phyloP scores from a whole-genome alignment of 64 coral and sea anemone species.

The Astreopora myriophthalma region DNA sequence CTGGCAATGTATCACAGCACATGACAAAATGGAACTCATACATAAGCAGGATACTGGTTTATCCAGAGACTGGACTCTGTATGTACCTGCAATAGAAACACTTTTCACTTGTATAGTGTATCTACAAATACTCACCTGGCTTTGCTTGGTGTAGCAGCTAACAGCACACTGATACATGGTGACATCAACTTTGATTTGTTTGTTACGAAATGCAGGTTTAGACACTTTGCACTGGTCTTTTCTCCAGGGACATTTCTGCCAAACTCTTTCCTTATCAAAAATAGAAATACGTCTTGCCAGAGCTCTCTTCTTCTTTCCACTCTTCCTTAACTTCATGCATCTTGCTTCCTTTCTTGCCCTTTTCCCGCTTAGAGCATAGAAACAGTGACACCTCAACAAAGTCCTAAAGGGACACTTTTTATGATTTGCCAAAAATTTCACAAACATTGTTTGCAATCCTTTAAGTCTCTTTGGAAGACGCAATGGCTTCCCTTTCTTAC shows the following conservation, averaged over 20 bases:
- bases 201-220: background rate
- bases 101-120: background rate
- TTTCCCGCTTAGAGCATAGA: background rate
- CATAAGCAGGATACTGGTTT: too few relatives aligned
- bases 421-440: conserved; percentile 46
- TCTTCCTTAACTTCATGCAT: background rate
- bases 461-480: conserved; percentile 59
- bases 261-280: background rate
- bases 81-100: too few relatives aligned
- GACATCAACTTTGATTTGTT: background rate
- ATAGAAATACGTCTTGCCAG: background rate
- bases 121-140: background rate
- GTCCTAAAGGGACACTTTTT: conserved; percentile 52
- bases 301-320: background rate
- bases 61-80: too few relatives aligned
- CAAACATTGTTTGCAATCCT: conserved; percentile 11
- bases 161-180: background rate
- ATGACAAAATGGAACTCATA: too few relatives aligned
- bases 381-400: conserved; percentile 62
- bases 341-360: background rate
- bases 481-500: background rate
- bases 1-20: too few relatives aligned
- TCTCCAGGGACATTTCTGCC: background rate
- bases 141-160: background rate
- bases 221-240: background rate